phyloP scores from a whole-genome alignment of 1,140 invertebrate species.

The Pemphigus obesinymphae region DNA sequence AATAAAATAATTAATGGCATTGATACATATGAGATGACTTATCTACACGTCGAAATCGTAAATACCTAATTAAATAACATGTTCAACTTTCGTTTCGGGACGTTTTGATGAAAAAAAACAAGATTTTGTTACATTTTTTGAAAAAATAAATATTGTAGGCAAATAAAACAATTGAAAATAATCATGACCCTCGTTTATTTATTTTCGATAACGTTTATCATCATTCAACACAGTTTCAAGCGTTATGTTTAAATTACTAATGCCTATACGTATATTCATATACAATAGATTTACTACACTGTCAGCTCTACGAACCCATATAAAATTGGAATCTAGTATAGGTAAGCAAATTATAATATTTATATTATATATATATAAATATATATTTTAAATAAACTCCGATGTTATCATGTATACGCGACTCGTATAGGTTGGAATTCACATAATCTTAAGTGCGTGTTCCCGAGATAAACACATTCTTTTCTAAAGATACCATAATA shows the following conservation, averaged over 20 bases:
- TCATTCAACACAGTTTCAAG: neutral
- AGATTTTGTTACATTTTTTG: too few relatives aligned
- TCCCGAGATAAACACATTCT: neutral
- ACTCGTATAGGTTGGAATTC: neutral
- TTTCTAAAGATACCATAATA: neutral
- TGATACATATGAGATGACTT: too few relatives aligned
- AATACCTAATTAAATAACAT: too few relatives aligned
- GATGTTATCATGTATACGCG: neutral
- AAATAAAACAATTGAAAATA: neutral
- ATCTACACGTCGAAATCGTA: too few relatives aligned
- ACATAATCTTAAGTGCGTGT: conserved; percentile 7
- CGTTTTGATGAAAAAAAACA: too few relatives aligned
- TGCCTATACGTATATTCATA: too few relatives aligned
- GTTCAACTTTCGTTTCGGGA: too few relatives aligned
- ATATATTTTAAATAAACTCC: neutral
- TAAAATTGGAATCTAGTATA: too few relatives aligned
- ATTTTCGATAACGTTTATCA: neutral
- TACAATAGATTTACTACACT: neutral
- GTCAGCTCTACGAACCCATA: too few relatives aligned
- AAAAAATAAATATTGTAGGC: too few relatives aligned
- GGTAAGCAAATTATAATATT: neutral
- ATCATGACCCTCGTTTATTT: neutral
- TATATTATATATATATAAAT: too few relatives aligned
- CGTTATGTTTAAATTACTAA: neutral
- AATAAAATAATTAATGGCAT: too few relatives aligned